A percentile compares a stretch with the other conserved stretches of the same genome.
Conservation (phyloP, 2,888 invertebrate species). For the Eristalis tenax region DNA sequence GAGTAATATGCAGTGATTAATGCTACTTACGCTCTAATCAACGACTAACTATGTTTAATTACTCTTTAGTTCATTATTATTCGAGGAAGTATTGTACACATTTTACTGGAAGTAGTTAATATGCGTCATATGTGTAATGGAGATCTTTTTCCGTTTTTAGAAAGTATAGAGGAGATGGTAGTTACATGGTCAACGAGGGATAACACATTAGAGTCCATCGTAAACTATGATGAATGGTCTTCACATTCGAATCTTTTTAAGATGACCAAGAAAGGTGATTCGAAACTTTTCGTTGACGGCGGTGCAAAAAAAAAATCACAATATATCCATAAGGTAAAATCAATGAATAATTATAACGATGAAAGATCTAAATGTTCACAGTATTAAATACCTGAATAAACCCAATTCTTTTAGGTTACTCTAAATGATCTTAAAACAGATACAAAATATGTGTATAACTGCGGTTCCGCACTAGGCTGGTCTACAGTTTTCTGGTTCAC, state of each 20-base stretch:
- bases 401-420: slow-evolving; percentile 69
- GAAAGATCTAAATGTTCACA: not conserved
- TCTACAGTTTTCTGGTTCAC: slow-evolving; percentile 89
- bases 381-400: not conserved
- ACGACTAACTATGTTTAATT: too few species aligned
- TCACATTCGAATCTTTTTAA: slow-evolving; percentile 80
- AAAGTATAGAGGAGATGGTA: slow-evolving; percentile 86
- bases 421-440: slow-evolving; percentile 84
- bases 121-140: not conserved
- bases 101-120: too few species aligned
- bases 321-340: slow-evolving; percentile 89
- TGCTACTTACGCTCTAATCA: too few species aligned
- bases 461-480: slow-evolving; percentile 91
- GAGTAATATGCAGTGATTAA: too few species aligned
- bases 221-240: slow-evolving; percentile 87
- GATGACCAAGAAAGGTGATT: slow-evolving; percentile 82
- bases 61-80: too few species aligned
- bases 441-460: slow-evolving; percentile 89
- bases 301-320: slow-evolving; percentile 85
- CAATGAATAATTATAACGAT: slow-evolving; percentile 17
- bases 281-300: slow-evolving; percentile 88
- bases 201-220: slow-evolving; percentile 85
- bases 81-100: too few species aligned
- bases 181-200: slow-evolving; percentile 92
- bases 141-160: slow-evolving; percentile 83